Evolutionary conservation across 2,888 invertebrate species (phyloP), one percentile per base, ranked within the genome.

Genomic region (Stictocephala bisonia): DNA sequence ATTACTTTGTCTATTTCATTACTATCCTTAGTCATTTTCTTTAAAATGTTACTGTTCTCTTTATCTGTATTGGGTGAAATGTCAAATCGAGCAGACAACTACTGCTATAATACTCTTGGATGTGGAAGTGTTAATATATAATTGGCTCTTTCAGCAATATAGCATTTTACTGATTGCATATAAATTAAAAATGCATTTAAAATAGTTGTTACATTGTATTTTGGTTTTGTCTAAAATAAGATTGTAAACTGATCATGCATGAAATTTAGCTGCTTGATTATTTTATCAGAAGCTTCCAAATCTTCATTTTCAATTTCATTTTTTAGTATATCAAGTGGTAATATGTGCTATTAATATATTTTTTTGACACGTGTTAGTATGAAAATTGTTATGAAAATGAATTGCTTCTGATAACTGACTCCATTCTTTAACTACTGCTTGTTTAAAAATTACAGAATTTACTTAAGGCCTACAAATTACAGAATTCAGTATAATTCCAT

Each of bases 1-100:
- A 60, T 31, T 15, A 60, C 29, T 60, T 60, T 60, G 2, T 60
- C 60, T 20, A 6, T 3, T 11, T 60, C 31, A n/a, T 9, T 29
- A 60, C 26, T 15, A 4, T 20, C 15, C 22, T 60, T 60, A 4
- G 60, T 29, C 1, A 60, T 15, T 27, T 24, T 15, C 4, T 24
- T 22, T 51, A 51, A 51, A 51, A 24, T 26, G 3, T 51, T 51
- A 4, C 2, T 24, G 24, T 51, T 51, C n/a, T 24, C 51, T 51
- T 51, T 51, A 26, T 24, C 13, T 1, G 22, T 3, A 3, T 60
- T 31, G 2, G 31, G 60, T 2, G 60, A 60, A 2, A 60, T 9
- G 3, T 2, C 4, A 60, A 60, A 60, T 18, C 29, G 29, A 7
- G 60, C 3, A 9, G 60, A 60, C 4, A 35, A 20, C 29, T 60